Evolutionary conservation across 2,888 invertebrate species (phyloP).

Genomic region (Clistopyga incitator): DNA sequence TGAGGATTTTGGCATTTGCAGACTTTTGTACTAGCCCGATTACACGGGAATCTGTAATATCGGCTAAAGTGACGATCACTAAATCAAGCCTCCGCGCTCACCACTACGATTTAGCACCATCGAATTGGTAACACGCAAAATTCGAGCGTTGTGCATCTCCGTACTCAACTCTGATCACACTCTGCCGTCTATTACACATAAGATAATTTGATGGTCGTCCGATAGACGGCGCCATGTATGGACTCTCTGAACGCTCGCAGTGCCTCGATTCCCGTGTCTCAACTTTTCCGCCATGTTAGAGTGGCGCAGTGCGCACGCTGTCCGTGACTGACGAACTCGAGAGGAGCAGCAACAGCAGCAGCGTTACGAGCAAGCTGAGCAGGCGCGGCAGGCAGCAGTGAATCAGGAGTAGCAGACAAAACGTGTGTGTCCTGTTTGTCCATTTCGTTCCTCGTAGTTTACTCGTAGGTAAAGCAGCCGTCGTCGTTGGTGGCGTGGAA

Average conservation of each 20-base stretch:
- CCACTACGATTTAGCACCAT: too few species aligned
- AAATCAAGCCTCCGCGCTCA: too few species aligned
- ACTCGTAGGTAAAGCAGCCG: slow-evolving; percentile 16
- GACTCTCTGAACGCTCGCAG: not conserved
- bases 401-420: slow-evolving; percentile 52
- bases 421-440: slow-evolving; percentile 46
- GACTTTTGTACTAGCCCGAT: too few species aligned
- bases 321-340: slow-evolving; percentile 41
- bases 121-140: too few species aligned
- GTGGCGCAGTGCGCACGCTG: slow-evolving; percentile 59
- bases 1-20: too few species aligned
- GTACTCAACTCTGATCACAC: too few species aligned
- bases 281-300: slow-evolving; percentile 53
- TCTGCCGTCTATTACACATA: not conserved
- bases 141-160: too few species aligned
- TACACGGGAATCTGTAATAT: too few species aligned
- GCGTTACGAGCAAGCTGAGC: slow-evolving; percentile 14
- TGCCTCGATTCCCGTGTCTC: slow-evolving; percentile 6
- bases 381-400: slow-evolving; percentile 27
- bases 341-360: slow-evolving; percentile 31
- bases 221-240: slow-evolving; percentile 10
- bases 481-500: slow-evolving; percentile 1
- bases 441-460: not conserved
- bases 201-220: not conserved
- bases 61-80: too few species aligned